phyloP scores from a whole-genome alignment of 2,888 invertebrate genomes.

The Eupithecia vulgata region DNA sequence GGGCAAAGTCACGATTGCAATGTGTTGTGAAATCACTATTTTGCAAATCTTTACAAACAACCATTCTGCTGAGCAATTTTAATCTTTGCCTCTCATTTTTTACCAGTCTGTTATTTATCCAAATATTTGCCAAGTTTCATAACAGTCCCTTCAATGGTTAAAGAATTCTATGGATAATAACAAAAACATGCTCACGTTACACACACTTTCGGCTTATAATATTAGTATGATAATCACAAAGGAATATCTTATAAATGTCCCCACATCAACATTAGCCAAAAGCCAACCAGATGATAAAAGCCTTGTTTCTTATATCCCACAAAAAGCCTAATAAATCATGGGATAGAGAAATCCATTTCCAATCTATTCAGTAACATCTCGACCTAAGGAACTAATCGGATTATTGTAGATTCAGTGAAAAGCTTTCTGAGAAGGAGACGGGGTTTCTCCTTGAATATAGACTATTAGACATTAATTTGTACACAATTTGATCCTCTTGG shows the following conservation, averaged over 20 bases:
- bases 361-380: slow-evolving; percentile 4
- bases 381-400: slow-evolving; percentile 29
- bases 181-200: not conserved
- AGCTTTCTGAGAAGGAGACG: slow-evolving; percentile 26
- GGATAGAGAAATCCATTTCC: not conserved
- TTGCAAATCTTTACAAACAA: slow-evolving; percentile 17
- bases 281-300: not conserved
- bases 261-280: not conserved
- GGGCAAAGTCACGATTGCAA: slow-evolving; percentile 23
- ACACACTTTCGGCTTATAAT: not conserved
- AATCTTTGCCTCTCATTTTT: slow-evolving; percentile 4
- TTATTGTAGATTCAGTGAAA: slow-evolving; percentile 36
- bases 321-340: not conserved
- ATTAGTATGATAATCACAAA: not conserved
- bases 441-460: slow-evolving; percentile 17
- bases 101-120: not conserved
- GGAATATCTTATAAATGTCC: not conserved
- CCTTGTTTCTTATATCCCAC: not conserved
- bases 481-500: slow-evolving; percentile 23
- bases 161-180: not conserved
- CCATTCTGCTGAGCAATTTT: slow-evolving; percentile 11
- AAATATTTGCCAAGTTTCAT: not conserved
- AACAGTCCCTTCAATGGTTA: not conserved
- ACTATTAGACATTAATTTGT: slow-evolving; percentile 31
- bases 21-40: slow-evolving; percentile 23